A percentile compares a stretch with the other conserved stretches of the same genome.
Conservation (phyloP, 1,140 invertebrate genomes). For the Anoplolepis gracilipes region DNA sequence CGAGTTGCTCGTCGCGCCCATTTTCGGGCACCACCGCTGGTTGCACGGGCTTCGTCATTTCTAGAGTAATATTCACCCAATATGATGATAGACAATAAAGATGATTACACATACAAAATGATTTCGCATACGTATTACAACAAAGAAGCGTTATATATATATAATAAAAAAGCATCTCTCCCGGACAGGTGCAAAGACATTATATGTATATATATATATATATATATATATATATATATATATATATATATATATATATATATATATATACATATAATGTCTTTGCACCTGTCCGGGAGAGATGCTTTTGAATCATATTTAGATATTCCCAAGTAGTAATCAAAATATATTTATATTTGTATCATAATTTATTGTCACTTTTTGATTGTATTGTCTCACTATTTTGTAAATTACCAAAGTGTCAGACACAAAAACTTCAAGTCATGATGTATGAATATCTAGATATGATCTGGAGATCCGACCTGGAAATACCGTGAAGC, state of each 20-base stretch:
- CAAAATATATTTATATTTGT: not conserved
- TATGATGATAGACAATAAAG: conserved; percentile 67
- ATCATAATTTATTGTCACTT: not conserved
- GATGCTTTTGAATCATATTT: not conserved
- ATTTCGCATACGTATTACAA: conserved; percentile 3
- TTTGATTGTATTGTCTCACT: not conserved
- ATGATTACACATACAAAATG: conserved; percentile 45
- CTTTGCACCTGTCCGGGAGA: not conserved
- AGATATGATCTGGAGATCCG: not conserved
- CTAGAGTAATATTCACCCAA: conserved; percentile 82
- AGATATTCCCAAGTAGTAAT: not conserved
- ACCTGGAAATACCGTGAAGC: conserved; percentile 6
- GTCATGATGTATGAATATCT: conserved; percentile 10
- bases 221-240: too few relatives aligned
- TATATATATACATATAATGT: too few relatives aligned
- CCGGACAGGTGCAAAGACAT: not conserved
- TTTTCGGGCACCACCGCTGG: conserved; percentile 82
- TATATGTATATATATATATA: too few relatives aligned
- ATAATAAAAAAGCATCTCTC: not conserved
- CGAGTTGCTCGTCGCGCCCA: conserved; percentile 82
- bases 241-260: too few relatives aligned
- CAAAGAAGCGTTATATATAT: not conserved
- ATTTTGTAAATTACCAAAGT: not conserved
- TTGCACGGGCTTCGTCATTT: conserved; percentile 84
- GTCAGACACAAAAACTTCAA: not conserved